These are phyloP conservation scores for Aphyosemion australe DNA, from an alignment of 2,113 vertebrate species.

Conservation along the genomic window DNA sequence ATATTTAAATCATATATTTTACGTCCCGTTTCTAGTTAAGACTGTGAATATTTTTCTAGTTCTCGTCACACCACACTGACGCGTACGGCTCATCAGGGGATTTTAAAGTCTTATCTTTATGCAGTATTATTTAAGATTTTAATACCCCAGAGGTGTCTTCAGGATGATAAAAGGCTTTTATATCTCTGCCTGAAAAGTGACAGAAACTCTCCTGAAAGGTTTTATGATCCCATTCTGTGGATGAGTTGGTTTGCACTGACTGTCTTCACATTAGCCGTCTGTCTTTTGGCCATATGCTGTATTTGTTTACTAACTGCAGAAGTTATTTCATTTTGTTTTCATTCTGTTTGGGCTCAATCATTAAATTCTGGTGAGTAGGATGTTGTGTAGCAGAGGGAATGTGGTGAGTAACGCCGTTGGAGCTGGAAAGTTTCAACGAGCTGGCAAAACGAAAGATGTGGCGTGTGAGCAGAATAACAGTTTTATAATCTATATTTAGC, in stretches of 20 bases:
- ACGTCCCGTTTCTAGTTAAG: too few species aligned
- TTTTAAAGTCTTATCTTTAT: constrained; percentile 50
- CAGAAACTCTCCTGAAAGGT: constrained; percentile 38
- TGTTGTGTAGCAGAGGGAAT: constrained; percentile 13
- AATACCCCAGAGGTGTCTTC: constrained; percentile 49
- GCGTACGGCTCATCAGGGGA: constrained; percentile 35
- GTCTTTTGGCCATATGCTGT: constrained; percentile 22
- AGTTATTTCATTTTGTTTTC: constrained; percentile 26
- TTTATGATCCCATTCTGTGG: constrained; percentile 35
- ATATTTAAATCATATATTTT: too few species aligned
- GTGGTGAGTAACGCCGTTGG: not conserved
- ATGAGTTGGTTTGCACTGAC: constrained; percentile 22
- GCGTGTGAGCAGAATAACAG: not conserved
- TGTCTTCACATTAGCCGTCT: constrained; percentile 35
- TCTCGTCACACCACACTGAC: constrained; percentile 29
- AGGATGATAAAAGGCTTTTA: constrained; percentile 36
- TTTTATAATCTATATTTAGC: constrained; percentile 1
- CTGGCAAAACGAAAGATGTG: constrained; percentile 1
- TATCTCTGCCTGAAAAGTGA: constrained; percentile 45
- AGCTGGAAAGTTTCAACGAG: constrained; percentile 1
- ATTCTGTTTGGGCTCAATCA: constrained; percentile 11
- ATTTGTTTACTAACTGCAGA: constrained; percentile 35
- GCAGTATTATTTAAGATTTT: constrained; percentile 59
- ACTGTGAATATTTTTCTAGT: constrained; percentile 12
- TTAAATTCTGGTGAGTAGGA: constrained; percentile 1